Conservation (phyloP, 2,888 invertebrate genomes). For the Pogonocherus hispidulus region DNA sequence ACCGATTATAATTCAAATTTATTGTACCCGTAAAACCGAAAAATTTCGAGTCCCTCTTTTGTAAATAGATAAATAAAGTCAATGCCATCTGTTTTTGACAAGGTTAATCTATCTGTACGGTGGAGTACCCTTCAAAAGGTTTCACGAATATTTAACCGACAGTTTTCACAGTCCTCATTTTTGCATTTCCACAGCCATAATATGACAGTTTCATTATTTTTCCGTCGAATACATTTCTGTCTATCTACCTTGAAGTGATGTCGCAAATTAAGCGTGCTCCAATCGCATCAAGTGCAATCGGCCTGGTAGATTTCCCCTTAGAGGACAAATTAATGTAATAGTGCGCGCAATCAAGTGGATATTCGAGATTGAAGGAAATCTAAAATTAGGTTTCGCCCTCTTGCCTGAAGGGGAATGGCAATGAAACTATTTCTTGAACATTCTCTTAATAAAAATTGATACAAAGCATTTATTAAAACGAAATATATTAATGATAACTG, state of each 20-base stretch:
- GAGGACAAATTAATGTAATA: conserved; percentile 16
- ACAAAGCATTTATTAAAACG: too few species aligned
- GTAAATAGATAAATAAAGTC: conserved; percentile 9
- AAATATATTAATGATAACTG: too few species aligned
- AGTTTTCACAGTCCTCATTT: conserved; percentile 1
- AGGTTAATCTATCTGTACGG: not conserved
- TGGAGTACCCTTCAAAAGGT: conserved; percentile 1
- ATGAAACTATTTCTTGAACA: not conserved
- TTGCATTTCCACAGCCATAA: too few species aligned
- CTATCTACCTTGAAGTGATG: not conserved
- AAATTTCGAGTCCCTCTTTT: not conserved
- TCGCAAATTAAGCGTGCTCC: conserved; percentile 9
- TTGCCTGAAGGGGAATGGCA: not conserved
- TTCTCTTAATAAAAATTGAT: too few species aligned
- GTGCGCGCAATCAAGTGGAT: conserved; percentile 7
- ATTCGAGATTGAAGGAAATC: not conserved
- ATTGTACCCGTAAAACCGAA: not conserved
- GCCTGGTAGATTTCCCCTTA: conserved; percentile 12
- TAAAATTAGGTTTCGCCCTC: not conserved
- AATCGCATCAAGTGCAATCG: conserved; percentile 16
- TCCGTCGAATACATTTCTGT: conserved; percentile 11
- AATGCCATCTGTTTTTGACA: conserved; percentile 1
- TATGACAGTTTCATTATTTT: not conserved
- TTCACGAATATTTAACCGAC: conserved; percentile 13
- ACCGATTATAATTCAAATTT: too few species aligned